phyloP scores from a whole-genome alignment of 1,140 invertebrate genomes.

The Hylyphantes graminicola region DNA sequence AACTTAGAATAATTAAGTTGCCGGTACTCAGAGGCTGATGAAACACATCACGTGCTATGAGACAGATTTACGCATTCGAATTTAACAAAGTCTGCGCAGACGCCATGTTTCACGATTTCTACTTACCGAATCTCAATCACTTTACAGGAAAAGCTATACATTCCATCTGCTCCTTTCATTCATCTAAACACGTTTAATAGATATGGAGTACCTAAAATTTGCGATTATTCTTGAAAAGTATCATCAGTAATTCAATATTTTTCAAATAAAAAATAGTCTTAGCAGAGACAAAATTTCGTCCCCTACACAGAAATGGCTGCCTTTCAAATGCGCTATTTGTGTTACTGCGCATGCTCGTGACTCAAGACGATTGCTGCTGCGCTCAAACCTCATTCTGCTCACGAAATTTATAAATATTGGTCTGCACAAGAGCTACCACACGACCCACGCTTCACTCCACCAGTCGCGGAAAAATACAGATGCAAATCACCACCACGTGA shows the following conservation, averaged over 20 bases:
- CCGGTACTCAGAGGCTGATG: conserved; percentile 18
- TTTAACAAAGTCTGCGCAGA: conserved; percentile 58
- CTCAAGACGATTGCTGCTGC: background rate
- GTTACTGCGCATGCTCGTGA: conserved; percentile 36
- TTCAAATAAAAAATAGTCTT: background rate
- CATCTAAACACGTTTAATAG: conserved; percentile 12
- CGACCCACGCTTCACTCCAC: too few relatives aligned
- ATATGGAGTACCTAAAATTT: conserved; percentile 14
- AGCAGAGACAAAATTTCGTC: background rate
- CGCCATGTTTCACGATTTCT: conserved; percentile 54
- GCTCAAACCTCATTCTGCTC: too few relatives aligned
- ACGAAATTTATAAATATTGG: too few relatives aligned
- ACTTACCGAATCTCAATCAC: conserved; percentile 57
- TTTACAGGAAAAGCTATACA: conserved; percentile 50
- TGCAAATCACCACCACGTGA: too few relatives aligned
- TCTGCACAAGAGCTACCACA: too few relatives aligned
- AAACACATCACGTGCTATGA: conserved; percentile 51
- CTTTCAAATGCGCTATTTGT: conserved; percentile 21
- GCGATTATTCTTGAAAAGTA: conserved; percentile 13
- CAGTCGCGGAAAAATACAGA: too few relatives aligned
- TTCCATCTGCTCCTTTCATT: conserved; percentile 48
- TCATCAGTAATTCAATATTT: background rate
- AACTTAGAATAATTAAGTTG: conserved; percentile 4
- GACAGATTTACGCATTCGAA: conserved; percentile 46
- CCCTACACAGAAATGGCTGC: conserved; percentile 50